Evolutionary conservation across 2,797 vertebrate genomes (phyloP).

Genomic region (Yasuhikotakia modesta): DNA sequence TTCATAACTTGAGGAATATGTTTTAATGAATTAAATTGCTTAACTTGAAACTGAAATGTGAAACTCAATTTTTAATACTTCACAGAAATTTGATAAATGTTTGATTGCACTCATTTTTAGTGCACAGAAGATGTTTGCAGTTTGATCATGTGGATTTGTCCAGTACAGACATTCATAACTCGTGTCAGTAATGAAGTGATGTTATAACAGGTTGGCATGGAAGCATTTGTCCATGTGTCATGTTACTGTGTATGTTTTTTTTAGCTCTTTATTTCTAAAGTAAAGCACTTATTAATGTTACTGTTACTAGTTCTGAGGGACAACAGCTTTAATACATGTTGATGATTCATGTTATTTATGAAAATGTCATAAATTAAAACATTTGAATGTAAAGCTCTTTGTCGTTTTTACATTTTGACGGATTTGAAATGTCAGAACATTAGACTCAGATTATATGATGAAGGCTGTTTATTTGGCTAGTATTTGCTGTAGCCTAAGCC

Average conservation of each 20-base stretch:
- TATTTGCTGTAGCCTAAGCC: too few relatives aligned
- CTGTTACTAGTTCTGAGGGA: conserved; percentile 47
- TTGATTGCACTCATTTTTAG: too few relatives aligned
- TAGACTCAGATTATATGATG: too few relatives aligned
- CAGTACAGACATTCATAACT: conserved; percentile 20
- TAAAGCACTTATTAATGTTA: conserved; percentile 61
- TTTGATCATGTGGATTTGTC: background rate
- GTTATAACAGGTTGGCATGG: conserved; percentile 44
- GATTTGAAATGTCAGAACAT: background rate
- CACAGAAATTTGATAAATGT: too few relatives aligned
- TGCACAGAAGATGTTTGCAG: too few relatives aligned
- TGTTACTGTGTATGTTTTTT: conserved; percentile 45
- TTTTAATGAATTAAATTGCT: background rate
- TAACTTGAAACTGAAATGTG: background rate
- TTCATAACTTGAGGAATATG: background rate
- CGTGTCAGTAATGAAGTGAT: conserved; percentile 36
- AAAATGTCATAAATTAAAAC: conserved; percentile 56
- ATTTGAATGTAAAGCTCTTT: conserved; percentile 46
- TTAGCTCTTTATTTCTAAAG: too few relatives aligned
- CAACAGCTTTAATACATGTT: conserved; percentile 62
- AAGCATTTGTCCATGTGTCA: conserved; percentile 29
- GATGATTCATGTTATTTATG: conserved; percentile 61
- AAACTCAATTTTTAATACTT: too few relatives aligned
- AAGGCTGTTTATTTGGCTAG: too few relatives aligned
- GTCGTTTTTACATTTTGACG: background rate